These are phyloP conservation scores for Epinephelus malabaricus DNA, from an alignment of 2,797 vertebrate genomes.

Conservation along the genomic window DNA sequence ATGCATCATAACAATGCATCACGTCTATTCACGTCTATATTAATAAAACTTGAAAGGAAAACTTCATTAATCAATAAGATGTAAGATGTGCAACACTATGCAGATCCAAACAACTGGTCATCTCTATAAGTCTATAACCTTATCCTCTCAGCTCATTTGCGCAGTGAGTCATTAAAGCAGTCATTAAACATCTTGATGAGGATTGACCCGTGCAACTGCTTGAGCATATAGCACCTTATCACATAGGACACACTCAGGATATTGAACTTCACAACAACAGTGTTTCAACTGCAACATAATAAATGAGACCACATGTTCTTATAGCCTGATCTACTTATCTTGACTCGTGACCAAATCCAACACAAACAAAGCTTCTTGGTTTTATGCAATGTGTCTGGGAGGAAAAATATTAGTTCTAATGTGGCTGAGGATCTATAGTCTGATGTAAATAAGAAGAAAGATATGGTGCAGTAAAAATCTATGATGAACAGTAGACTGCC, in stretches of 20 bases:
- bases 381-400: not conserved
- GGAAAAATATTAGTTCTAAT: not conserved
- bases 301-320: slow-evolving; percentile 32
- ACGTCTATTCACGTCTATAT: not conserved
- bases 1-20: not conserved
- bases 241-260: slow-evolving; percentile 26
- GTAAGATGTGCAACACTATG: not conserved
- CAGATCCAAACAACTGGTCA: slow-evolving; percentile 4
- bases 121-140: slow-evolving; percentile 20
- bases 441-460: slow-evolving; percentile 10
- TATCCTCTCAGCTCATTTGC: slow-evolving; percentile 41
- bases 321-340: slow-evolving; percentile 12
- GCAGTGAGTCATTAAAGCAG: slow-evolving; percentile 57
- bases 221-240: slow-evolving; percentile 33
- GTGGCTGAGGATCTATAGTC: not conserved
- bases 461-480: not conserved
- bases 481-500: too few species aligned
- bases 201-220: slow-evolving; percentile 47
- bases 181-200: slow-evolving; percentile 64
- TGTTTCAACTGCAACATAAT: slow-evolving; percentile 9
- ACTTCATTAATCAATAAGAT: not conserved
- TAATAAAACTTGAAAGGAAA: not conserved
- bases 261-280: slow-evolving; percentile 32
- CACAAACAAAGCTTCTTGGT: not conserved
- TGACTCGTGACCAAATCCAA: slow-evolving; percentile 15